phyloP scores from a whole-genome alignment of 2,888 invertebrate genomes.

The Cheilosia scutellata region DNA sequence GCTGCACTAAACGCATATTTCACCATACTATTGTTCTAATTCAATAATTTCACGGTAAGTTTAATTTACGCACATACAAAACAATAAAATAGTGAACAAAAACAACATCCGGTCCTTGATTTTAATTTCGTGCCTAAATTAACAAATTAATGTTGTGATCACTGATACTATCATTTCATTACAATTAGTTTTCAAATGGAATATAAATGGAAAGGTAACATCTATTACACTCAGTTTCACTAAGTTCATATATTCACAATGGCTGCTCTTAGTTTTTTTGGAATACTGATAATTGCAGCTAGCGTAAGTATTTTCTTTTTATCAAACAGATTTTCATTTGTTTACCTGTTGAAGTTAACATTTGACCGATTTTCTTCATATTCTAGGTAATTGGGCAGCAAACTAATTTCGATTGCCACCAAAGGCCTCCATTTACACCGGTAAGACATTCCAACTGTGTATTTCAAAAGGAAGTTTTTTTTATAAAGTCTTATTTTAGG shows the following conservation, averaged over 20 bases:
- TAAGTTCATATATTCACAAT: background rate
- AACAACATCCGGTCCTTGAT: background rate
- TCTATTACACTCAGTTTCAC: background rate
- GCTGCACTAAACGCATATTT: no score
- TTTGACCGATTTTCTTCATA: background rate
- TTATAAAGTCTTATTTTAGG: constrained; percentile 12
- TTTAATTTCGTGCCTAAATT: constrained; percentile 3
- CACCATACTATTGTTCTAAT: no score
- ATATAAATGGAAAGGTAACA: constrained; percentile 7
- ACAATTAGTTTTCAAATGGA: background rate
- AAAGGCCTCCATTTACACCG: constrained; percentile 1
- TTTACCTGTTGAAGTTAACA: background rate
- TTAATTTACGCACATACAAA: background rate
- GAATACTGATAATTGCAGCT: background rate
- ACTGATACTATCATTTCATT: background rate
- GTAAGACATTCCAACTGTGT: background rate
- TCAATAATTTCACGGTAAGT: background rate
- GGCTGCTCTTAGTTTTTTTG: background rate
- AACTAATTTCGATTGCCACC: constrained; percentile 1
- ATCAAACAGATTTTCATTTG: background rate
- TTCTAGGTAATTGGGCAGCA: constrained; percentile 3
- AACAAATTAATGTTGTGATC: constrained; percentile 8
- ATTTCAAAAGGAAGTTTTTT: background rate
- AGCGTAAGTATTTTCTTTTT: background rate
- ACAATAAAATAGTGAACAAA: background rate